A percentile compares a stretch with the other conserved stretches of the same genome.
phyloP scores from a whole-genome alignment of 2,888 invertebrate genomes.

The Napeogenes sylphis region DNA sequence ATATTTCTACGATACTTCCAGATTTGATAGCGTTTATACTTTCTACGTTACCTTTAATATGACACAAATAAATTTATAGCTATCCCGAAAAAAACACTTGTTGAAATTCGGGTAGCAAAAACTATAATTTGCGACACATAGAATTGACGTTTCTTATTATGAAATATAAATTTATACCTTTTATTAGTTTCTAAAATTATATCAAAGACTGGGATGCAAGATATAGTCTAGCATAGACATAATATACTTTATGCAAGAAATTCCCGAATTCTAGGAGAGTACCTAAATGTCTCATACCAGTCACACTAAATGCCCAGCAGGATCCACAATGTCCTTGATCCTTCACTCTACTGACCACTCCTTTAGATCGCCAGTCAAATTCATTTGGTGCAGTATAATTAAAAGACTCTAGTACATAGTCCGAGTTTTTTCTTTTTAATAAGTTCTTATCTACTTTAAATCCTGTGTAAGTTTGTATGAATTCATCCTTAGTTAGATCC shows the following conservation, averaged over 20 bases:
- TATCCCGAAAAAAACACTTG: no score
- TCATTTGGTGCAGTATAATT: conserved; percentile 29
- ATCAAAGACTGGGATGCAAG: no score
- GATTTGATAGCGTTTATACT: conserved; percentile 1
- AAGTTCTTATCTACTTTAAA: not conserved
- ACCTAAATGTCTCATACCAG: conserved; percentile 31
- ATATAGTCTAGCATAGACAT: no score
- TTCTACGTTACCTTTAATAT: not conserved
- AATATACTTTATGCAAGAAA: not conserved
- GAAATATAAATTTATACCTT: no score
- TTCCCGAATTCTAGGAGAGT: not conserved
- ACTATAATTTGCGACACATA: no score
- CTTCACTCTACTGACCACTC: conserved; percentile 87
- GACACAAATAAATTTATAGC: no score
- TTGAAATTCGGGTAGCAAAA: no score
- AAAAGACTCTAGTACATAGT: not conserved
- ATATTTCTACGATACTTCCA: not conserved
- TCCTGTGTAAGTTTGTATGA: conserved; percentile 1
- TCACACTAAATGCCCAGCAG: conserved; percentile 81
- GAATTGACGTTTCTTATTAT: no score
- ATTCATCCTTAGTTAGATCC: conserved; percentile 33
- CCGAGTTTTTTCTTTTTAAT: not conserved
- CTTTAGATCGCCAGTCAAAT: conserved; percentile 84
- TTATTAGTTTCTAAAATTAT: no score
- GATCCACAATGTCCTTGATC: conserved; percentile 87